Conservation (phyloP, 64 coral and sea anemone species). For the Dendrophyllia cribrosa region DNA sequence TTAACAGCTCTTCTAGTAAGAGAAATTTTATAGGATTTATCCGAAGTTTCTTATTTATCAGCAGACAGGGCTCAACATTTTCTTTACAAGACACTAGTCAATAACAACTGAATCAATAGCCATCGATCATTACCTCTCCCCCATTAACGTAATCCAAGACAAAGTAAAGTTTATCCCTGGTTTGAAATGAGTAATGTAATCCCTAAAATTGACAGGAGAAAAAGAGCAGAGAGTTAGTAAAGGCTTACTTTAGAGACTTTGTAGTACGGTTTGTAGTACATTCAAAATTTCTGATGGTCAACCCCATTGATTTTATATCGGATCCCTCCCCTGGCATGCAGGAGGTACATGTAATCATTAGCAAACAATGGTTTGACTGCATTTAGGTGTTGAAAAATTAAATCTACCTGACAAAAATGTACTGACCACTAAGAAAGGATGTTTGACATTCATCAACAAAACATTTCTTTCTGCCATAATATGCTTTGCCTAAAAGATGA, state of each 20-base stretch:
- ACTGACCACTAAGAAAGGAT: constrained; percentile 98
- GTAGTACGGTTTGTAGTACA: too few relatives aligned
- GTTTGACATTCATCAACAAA: constrained; percentile 90
- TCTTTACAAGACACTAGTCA: too few relatives aligned
- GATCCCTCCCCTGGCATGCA: too few relatives aligned
- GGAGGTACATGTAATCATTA: too few relatives aligned
- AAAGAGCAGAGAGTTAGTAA: neutral
- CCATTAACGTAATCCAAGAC: constrained; percentile 99
- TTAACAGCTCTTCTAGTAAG: too few relatives aligned
- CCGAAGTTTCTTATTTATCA: too few relatives aligned
- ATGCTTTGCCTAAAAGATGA: constrained; percentile 89
- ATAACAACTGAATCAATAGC: too few relatives aligned
- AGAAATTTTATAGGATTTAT: too few relatives aligned
- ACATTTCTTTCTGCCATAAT: constrained; percentile 99
- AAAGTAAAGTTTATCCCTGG: constrained; percentile 96
- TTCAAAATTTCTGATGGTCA: too few relatives aligned
- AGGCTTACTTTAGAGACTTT: neutral
- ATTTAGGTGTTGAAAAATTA: neutral
- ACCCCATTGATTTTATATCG: too few relatives aligned
- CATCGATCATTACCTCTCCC: constrained; percentile 69
- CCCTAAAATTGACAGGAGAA: constrained; percentile 51
- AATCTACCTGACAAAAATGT: neutral
- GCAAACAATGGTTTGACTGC: too few relatives aligned
- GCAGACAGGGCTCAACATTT: too few relatives aligned
- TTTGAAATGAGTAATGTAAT: constrained; percentile 99